phyloP scores from a whole-genome alignment of 2,888 invertebrate genomes.

The Thera obeliscata region DNA sequence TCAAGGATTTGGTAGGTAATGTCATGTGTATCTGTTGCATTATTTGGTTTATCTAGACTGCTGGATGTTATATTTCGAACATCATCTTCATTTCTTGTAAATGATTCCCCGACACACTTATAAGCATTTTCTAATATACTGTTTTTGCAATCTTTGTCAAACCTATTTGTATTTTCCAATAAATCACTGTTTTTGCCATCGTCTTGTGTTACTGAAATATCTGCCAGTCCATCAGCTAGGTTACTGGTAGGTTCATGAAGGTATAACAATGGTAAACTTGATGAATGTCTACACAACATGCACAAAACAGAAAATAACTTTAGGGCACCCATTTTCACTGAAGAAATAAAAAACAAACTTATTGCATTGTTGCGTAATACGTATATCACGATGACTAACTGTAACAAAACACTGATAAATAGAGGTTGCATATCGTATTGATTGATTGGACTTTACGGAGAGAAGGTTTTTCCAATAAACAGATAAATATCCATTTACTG shows the following conservation, averaged over 20 bases:
- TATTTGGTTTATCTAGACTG: not conserved
- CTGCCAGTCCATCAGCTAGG: not conserved
- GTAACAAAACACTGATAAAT: constrained; percentile 21
- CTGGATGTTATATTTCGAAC: not conserved
- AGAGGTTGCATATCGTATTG: not conserved
- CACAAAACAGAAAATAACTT: constrained; percentile 1
- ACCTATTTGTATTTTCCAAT: not conserved
- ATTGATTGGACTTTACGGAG: not conserved
- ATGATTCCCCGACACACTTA: not conserved
- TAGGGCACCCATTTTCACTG: constrained; percentile 10
- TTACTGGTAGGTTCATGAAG: not conserved
- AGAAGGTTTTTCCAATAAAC: not conserved
- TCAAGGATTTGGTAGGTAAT: not conserved
- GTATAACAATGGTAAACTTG: constrained; percentile 8
- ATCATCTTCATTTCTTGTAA: not conserved
- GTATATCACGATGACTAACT: constrained; percentile 13
- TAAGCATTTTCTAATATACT: not conserved
- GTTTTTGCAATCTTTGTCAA: not conserved
- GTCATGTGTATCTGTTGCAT: not conserved
- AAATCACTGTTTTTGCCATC: not conserved
- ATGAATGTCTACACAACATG: not conserved
- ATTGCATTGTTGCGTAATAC: not conserved
- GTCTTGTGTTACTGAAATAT: not conserved
- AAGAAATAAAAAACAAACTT: not conserved
- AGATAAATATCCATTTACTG: not conserved